Evolutionary conservation across 53 echinoderm and acorn worm genomes (phyloP).

Genomic region (Holothuria scabra): DNA sequence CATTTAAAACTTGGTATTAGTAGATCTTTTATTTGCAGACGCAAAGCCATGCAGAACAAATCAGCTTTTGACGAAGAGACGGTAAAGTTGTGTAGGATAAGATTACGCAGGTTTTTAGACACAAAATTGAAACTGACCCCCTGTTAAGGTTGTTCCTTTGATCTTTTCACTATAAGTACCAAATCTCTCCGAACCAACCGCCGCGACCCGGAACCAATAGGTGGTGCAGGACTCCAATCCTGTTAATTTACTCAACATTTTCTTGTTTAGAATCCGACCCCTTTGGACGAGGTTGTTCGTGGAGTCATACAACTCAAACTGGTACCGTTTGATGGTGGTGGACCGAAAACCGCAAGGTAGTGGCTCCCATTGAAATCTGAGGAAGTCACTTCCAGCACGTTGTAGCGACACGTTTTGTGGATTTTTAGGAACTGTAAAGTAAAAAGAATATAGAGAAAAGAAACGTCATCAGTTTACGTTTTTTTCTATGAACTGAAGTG

Average conservation of each 20-base stretch:
- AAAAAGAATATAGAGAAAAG: too few relatives aligned
- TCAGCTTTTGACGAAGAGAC: too few relatives aligned
- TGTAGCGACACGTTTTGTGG: conserved; percentile 18
- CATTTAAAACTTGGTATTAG: too few relatives aligned
- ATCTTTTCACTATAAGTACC: conserved; percentile 36
- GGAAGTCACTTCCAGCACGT: neutral
- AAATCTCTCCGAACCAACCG: conserved; percentile 2
- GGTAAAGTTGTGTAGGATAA: too few relatives aligned
- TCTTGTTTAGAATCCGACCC: conserved; percentile 16
- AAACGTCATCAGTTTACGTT: too few relatives aligned
- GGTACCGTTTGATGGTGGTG: neutral
- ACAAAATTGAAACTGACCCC: conserved; percentile 16
- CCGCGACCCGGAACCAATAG: conserved; percentile 53
- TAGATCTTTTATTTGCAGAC: too few relatives aligned
- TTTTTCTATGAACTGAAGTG: too few relatives aligned
- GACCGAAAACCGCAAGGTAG: conserved; percentile 12
- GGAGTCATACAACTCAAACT: neutral
- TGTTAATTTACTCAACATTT: conserved; percentile 22
- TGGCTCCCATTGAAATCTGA: conserved; percentile 5
- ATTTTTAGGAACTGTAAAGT: too few relatives aligned
- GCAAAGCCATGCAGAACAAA: too few relatives aligned
- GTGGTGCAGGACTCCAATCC: conserved; percentile 38
- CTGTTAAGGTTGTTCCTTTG: conserved; percentile 27
- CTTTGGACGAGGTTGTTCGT: conserved; percentile 1
- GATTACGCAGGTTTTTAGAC: too few relatives aligned